Base-by-base conservation (phyloP, 2,113 vertebrate genomes). In the Sprattus sprattus region DNA sequence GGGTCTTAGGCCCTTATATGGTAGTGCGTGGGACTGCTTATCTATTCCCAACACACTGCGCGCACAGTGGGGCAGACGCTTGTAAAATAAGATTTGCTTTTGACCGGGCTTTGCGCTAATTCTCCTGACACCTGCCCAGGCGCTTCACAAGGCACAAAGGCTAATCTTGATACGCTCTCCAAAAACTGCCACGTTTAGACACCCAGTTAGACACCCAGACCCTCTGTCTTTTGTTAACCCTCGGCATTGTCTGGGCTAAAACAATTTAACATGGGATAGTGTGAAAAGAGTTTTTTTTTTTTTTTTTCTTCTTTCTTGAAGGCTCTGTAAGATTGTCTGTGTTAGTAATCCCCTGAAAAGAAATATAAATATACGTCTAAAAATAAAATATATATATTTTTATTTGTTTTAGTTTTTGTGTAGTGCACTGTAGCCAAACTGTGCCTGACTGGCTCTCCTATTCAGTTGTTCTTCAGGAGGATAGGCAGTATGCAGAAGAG, bases 41-140 rank as follows among this genome's bases (percentile, higher is more conserved):
- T 78, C 71, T 78, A 15, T 32, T 39, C 13, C 28, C 28, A 15
- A 78, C 71, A 78, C 71, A 32, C 71, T 18, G 71, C 28, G 28
- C 28, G 10, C 71, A 39, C 28, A 78, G 71, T 78, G 71, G 71
- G 71, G 13, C 71, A 2, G 71, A 32, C 28, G 71, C 71, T 78
- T 78, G 28, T 78, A 78, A 78, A 78, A 78, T 78, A 78, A 78
- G 71, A 78, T 78, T 78, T 78, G 71, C 71, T 18, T 78, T 32
- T 78, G 71, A 78, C 71, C 71, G 28, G 64, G 71, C 71, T 78
- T 78, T 78, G 71, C 28, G 71, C 32, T 78, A 78, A 78, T 78
- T 78, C 71, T 78, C 71, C 16, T 78, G 71, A 78, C 71, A 78
- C 71, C 71, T 78, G 71, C 71, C 71, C 71, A 78, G 71, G 32